Evolutionary conservation across 35 echinoderm and acorn worm species (phyloP).

Genomic region (Diadema setosum): DNA sequence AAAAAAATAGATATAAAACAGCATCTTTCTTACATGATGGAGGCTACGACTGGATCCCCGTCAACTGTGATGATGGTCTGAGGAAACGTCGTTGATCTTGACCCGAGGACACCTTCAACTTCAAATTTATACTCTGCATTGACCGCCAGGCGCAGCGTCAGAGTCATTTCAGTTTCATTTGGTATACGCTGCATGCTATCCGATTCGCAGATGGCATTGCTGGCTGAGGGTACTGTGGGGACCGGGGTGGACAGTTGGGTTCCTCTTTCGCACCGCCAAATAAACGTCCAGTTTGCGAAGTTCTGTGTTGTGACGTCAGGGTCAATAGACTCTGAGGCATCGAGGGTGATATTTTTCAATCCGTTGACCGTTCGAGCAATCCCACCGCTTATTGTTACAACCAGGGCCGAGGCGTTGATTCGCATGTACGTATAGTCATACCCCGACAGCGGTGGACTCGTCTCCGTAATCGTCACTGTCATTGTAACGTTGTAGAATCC

Average conservation of each 20-base stretch:
- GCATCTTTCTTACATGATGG: not conserved
- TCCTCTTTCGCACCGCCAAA: not conserved
- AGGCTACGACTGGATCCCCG: not conserved
- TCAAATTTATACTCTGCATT: not conserved
- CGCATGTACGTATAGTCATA: not conserved
- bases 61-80: not conserved
- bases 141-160: not conserved
- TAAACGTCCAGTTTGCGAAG: not conserved
- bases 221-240: slow-evolving; percentile 1
- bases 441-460: not conserved
- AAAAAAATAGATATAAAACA: no score
- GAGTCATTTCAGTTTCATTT: not conserved
- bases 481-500: slow-evolving; percentile 9
- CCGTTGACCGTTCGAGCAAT: slow-evolving; percentile 24
- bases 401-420: not conserved
- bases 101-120: not conserved
- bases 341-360: not conserved
- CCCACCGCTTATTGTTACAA: slow-evolving; percentile 12
- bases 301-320: not conserved
- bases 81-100: not conserved
- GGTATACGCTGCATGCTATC: not conserved
- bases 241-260: not conserved
- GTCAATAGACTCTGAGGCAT: not conserved
- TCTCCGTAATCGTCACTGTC: not conserved
- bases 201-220: not conserved